Evolutionary conservation across 2,797 vertebrate species (phyloP), one percentile per base, ranked within the genome.

Genomic region (Eospalax fontanierii): DNA sequence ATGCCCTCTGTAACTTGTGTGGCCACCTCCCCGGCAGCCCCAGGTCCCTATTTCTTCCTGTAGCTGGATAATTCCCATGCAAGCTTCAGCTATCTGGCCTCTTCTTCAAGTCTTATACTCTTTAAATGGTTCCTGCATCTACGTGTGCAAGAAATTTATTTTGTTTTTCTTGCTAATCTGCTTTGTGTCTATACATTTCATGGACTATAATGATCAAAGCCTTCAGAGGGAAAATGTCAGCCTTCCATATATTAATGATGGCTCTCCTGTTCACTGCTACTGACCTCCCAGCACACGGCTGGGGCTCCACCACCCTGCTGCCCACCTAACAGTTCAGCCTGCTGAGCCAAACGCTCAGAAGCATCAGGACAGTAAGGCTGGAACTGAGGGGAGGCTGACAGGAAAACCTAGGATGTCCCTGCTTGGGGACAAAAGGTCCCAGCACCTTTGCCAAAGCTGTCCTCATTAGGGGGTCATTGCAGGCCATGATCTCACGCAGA

Each of bases 291-390:
- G 33, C 40, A 54, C 10, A 38, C n/a, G 43, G 1, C 2, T 11
- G 6, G 19, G 30, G 46, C 26, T 66, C 35, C 35, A 80, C 8
- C 2, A 1, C 38, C 28, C 87, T 68, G 50, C 85, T 14, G 26
- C 63, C 40, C 57, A 28, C 28, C 33, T 10, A 2, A 1, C 40
- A 38, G 30, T 30, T 7, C 0, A 0, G 0, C 50, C 59, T 19
- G 28, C 0, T 5, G 66, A 75, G 28, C 54, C 63, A 22, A 46
- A 22, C 15, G 54, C 63, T 26, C 15, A 3, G 75, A 63, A 73
- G 35, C 35, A 28, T 15, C 14, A 15, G 0, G 19, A n/a, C 46
- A 33, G 50, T 0, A 1, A 18, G 4, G 12, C 50, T 16, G 76
- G 61, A 65, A 73, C 28, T 30, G 21, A 35, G 65, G 35, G 83